Evolutionary conservation across 2,797 vertebrate genomes (phyloP).

Genomic region (Helicolenus hilgendorfi): DNA sequence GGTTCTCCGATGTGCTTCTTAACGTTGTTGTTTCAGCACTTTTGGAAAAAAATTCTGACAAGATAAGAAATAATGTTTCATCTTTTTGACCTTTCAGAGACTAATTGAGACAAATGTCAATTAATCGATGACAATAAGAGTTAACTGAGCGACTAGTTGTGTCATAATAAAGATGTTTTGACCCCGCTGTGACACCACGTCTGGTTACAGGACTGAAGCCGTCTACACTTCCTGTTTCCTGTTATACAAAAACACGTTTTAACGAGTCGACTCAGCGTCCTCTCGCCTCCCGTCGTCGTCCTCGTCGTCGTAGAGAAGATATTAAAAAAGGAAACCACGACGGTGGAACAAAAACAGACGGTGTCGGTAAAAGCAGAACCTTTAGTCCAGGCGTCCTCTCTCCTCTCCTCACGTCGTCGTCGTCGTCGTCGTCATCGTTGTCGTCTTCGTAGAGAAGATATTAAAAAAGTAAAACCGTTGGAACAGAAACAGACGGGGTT

Average conservation of each 20-base stretch:
- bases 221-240: neutral
- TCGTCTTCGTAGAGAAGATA: too few species aligned
- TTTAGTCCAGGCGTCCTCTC: too few species aligned
- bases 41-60: neutral
- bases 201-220: too few species aligned
- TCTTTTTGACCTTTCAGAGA: neutral
- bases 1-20: neutral
- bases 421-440: too few species aligned
- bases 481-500: too few species aligned
- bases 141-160: neutral
- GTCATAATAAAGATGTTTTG: neutral
- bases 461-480: too few species aligned
- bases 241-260: neutral
- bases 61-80: neutral
- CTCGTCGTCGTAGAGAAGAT: neutral
- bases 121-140: neutral
- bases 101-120: neutral
- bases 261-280: neutral
- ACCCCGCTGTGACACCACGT: too few species aligned
- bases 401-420: too few species aligned
- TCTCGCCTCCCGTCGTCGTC: too few species aligned
- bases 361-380: constrained; percentile 43
- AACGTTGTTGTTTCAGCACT: neutral
- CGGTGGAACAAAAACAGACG: neutral
- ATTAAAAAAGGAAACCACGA: neutral